Evolutionary conservation across 2,888 invertebrate species (phyloP).

Genomic region (Halictus quadricinctus): DNA sequence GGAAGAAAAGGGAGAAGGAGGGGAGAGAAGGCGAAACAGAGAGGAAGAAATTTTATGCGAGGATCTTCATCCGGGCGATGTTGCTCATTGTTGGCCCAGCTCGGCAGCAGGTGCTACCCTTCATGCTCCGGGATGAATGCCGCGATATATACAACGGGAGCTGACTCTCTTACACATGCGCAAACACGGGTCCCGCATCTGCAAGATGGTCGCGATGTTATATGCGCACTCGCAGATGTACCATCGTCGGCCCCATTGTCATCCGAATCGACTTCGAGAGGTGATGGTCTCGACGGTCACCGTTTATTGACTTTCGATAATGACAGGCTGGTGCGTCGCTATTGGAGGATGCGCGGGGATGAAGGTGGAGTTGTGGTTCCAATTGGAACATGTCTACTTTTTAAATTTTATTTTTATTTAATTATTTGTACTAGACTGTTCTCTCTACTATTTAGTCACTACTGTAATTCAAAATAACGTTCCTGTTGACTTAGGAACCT

Average conservation of each 20-base stretch:
- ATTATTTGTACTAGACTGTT: too few relatives aligned
- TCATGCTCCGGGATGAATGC: slow-evolving; percentile 63
- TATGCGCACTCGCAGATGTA: slow-evolving; percentile 57
- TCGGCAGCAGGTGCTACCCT: slow-evolving; percentile 72
- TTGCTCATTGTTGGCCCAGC: slow-evolving; percentile 62
- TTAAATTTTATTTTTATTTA: too few relatives aligned
- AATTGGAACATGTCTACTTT: background rate
- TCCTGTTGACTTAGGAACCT: too few relatives aligned
- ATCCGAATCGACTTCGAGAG: slow-evolving; percentile 10
- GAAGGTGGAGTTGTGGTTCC: background rate
- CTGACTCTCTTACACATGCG: slow-evolving; percentile 64
- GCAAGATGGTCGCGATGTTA: slow-evolving; percentile 64
- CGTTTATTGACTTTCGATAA: background rate
- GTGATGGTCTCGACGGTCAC: background rate
- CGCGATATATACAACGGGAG: slow-evolving; percentile 56
- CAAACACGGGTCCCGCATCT: slow-evolving; percentile 64
- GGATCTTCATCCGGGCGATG: slow-evolving; percentile 55
- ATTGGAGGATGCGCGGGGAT: background rate
- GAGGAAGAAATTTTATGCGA: slow-evolving; percentile 32
- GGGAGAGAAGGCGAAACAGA: slow-evolving; percentile 49
- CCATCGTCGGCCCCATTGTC: slow-evolving; percentile 30
- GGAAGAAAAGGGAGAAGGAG: background rate
- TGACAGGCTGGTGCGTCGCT: background rate
- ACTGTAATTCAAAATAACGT: too few relatives aligned
- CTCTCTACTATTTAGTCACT: too few relatives aligned